phyloP scores from a whole-genome alignment of 2,888 invertebrate genomes.

The Spodoptera picta region DNA sequence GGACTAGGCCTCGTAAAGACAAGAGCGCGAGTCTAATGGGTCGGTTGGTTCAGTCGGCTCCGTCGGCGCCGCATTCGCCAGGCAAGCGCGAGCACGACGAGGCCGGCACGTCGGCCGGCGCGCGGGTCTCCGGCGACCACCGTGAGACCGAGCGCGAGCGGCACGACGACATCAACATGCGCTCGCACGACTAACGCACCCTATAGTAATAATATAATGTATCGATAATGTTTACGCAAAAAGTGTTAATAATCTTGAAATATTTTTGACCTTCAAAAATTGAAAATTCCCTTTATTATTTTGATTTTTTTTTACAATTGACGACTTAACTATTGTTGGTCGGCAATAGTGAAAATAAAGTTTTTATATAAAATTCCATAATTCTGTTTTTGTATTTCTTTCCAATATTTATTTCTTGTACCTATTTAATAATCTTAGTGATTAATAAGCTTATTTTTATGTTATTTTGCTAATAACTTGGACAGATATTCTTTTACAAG shows the following conservation, averaged over 20 bases:
- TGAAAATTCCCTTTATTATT: constrained; percentile 81
- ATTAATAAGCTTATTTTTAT: too few relatives aligned
- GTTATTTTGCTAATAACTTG: too few relatives aligned
- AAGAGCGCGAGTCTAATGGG: constrained; percentile 89
- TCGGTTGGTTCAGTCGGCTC: constrained; percentile 90
- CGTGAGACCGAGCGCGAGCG: constrained; percentile 82
- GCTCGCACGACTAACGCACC: constrained; percentile 74
- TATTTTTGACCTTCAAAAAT: constrained; percentile 75
- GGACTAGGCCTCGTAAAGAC: constrained; percentile 91
- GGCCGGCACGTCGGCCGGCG: constrained; percentile 82
- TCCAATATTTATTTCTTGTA: constrained; percentile 3
- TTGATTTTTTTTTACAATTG: constrained; percentile 84
- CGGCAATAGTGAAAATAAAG: constrained; percentile 83
- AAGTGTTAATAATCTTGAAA: constrained; percentile 60
- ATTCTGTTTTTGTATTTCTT: constrained; percentile 21
- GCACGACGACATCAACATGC: constrained; percentile 83
- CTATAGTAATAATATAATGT: constrained; percentile 57
- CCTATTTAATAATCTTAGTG: too few relatives aligned
- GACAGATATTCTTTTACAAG: too few relatives aligned
- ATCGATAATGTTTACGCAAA: constrained; percentile 64
- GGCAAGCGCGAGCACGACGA: constrained; percentile 81
- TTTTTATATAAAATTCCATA: constrained; percentile 64
- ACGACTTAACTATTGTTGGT: constrained; percentile 83
- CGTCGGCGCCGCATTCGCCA: constrained; percentile 77
- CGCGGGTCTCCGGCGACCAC: constrained; percentile 84